Conservation (phyloP, 2,113 vertebrate species). For the Gallinago jamesoni region DNA sequence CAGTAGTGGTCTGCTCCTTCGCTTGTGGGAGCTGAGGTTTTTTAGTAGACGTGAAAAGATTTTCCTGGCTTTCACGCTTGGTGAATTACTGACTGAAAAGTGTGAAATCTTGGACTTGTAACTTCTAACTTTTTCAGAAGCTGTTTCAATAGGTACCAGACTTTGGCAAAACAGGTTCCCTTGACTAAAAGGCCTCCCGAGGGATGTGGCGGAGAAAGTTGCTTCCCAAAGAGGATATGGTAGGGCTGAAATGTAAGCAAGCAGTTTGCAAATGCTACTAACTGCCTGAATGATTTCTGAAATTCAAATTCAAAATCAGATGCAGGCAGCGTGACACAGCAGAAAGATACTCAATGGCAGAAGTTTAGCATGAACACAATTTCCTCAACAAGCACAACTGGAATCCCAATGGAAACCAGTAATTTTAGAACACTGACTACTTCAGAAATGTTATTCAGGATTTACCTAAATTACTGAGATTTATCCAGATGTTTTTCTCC, state of each 20-base stretch:
- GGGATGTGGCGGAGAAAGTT: not conserved
- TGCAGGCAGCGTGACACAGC: not conserved
- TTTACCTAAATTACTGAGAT: not conserved
- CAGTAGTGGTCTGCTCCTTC: not conserved
- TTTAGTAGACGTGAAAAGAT: not conserved
- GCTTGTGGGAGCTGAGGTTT: not conserved
- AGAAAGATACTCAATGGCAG: not conserved
- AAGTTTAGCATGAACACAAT: not conserved
- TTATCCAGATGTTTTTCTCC: not conserved
- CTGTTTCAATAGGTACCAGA: constrained; percentile 7
- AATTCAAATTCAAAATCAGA: not conserved
- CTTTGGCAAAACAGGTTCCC: not conserved
- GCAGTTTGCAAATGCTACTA: not conserved
- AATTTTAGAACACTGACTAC: not conserved
- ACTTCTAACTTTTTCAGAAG: not conserved
- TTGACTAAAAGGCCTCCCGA: not conserved
- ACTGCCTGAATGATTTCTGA: not conserved
- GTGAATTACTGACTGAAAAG: not conserved
- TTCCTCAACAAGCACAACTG: not conserved
- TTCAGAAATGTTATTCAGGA: not conserved
- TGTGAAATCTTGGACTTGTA: not conserved
- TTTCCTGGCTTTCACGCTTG: not conserved
- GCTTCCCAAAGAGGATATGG: not conserved
- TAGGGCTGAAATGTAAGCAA: constrained; percentile 27
- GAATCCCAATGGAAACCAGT: not conserved